These are phyloP conservation scores for Eumerus sabulonum DNA, from an alignment of 2,888 invertebrate species.

Conservation along the genomic window DNA sequence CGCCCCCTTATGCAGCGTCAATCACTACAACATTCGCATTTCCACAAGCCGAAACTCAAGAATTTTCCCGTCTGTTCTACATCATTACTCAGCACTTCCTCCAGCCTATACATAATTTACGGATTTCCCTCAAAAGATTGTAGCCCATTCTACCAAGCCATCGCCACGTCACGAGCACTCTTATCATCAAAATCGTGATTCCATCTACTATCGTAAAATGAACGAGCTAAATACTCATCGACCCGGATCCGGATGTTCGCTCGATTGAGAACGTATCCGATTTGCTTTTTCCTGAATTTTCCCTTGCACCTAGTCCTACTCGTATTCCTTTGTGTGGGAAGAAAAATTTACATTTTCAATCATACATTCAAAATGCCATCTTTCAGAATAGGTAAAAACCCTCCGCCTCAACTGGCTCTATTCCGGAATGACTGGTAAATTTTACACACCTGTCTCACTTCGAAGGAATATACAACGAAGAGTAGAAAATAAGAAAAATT, in stretches of 20 bases:
- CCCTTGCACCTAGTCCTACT: too few relatives aligned
- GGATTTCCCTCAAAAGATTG: neutral
- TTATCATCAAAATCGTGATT: slow-evolving; percentile 22
- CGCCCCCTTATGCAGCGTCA: too few relatives aligned
- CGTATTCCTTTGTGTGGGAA: neutral
- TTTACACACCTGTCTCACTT: slow-evolving; percentile 47
- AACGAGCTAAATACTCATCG: neutral
- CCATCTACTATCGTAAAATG: neutral
- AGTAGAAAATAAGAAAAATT: slow-evolving; percentile 34
- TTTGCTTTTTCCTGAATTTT: neutral
- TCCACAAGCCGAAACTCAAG: too few relatives aligned
- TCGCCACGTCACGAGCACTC: neutral
- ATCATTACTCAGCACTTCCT: too few relatives aligned
- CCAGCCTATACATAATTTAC: neutral
- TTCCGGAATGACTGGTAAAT: slow-evolving; percentile 23
- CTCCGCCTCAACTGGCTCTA: neutral
- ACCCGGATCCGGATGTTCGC: slow-evolving; percentile 34
- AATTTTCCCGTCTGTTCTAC: too few relatives aligned
- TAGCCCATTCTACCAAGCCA: neutral
- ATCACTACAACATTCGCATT: too few relatives aligned
- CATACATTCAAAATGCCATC: slow-evolving; percentile 60
- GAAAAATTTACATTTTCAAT: slow-evolving; percentile 63
- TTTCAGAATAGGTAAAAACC: slow-evolving; percentile 8
- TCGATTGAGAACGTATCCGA: slow-evolving; percentile 46
- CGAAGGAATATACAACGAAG: neutral